phyloP scores from a whole-genome alignment of 2,797 vertebrate species.

The Rhinoraja longicauda region DNA sequence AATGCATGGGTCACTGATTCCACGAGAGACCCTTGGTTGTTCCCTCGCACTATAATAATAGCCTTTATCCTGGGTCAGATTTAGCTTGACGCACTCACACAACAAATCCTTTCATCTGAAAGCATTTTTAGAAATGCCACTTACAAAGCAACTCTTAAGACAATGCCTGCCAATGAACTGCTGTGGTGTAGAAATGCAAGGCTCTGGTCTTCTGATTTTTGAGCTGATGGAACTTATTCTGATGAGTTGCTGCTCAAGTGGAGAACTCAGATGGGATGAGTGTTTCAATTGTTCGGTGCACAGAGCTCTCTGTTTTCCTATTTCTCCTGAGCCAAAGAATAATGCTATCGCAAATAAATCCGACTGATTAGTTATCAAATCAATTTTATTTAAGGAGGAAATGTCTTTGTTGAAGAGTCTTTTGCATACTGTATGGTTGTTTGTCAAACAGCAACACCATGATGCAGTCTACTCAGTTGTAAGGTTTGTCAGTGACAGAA shows the following conservation, averaged over 20 bases:
- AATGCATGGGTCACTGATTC: constrained; percentile 38
- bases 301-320: background rate
- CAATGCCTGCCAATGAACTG: constrained; percentile 31
- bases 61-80: constrained; percentile 20
- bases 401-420: background rate
- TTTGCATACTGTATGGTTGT: background rate
- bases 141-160: constrained; percentile 27
- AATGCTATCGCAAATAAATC: background rate
- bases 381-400: background rate
- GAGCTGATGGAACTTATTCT: background rate
- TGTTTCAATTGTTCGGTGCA: background rate
- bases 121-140: constrained; percentile 29
- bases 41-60: constrained; percentile 33
- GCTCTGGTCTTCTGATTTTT: constrained; percentile 14
- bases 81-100: constrained; percentile 1
- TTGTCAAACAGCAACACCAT: background rate
- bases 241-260: constrained; percentile 17
- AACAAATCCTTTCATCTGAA: constrained; percentile 36
- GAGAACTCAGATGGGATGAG: background rate
- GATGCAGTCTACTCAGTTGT: background rate
- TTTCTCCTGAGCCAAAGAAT: background rate
- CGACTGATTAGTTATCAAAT: background rate
- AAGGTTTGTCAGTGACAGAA: background rate
- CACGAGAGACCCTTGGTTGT: constrained; percentile 39
- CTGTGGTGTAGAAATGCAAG: background rate